Conservation (phyloP, 1,140 invertebrate genomes). For the Ericerus pela region DNA sequence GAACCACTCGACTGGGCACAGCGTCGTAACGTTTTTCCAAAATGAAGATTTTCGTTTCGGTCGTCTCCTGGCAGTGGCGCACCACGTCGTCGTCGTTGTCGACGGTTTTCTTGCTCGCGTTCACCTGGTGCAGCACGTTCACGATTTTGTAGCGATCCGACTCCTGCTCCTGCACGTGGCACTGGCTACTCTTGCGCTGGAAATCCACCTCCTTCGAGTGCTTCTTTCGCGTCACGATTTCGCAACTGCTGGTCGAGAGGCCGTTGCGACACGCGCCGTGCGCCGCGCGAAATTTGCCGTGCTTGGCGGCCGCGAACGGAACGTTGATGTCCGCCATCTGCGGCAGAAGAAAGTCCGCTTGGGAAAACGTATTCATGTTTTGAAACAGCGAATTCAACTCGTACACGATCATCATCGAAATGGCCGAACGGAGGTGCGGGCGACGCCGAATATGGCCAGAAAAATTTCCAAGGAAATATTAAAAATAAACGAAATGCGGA, state of each 20-base stretch:
- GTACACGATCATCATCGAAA: not conserved
- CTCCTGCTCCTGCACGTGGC: not conserved
- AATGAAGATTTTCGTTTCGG: not conserved
- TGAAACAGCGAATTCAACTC: not conserved
- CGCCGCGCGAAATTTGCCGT: not conserved
- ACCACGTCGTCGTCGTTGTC: not conserved
- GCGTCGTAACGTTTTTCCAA: not conserved
- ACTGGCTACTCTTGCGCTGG: not conserved
- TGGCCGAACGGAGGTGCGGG: no score
- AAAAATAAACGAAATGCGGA: not conserved
- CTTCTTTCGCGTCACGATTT: not conserved
- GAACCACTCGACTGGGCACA: not conserved
- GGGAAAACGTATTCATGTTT: not conserved
- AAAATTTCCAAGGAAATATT: not conserved
- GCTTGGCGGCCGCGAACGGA: not conserved
- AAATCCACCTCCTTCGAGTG: not conserved
- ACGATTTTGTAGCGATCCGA: not conserved
- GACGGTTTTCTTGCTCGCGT: not conserved
- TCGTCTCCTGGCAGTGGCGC: not conserved
- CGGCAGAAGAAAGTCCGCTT: not conserved
- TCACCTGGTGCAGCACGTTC: no score
- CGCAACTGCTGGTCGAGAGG: not conserved
- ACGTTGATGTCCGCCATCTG: not conserved
- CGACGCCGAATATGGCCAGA: not conserved
- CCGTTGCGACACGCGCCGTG: not conserved